phyloP scores from a whole-genome alignment of 2,113 vertebrate genomes.

The Antechinus stuartii region DNA sequence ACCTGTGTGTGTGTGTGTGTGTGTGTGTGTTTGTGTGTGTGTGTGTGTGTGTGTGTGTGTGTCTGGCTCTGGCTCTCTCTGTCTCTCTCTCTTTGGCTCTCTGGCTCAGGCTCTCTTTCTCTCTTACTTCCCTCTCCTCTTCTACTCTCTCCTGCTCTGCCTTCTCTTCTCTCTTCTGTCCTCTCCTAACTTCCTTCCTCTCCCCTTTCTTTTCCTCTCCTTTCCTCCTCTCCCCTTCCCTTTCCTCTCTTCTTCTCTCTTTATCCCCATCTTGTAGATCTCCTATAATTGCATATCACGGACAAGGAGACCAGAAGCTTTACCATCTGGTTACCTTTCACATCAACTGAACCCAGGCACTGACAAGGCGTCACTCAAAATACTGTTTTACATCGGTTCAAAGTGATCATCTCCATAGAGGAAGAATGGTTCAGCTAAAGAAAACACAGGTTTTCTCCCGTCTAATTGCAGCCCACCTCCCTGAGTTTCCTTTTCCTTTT shows the following conservation, averaged over 20 bases:
- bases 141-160: neutral
- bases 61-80: neutral
- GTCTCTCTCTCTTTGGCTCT: neutral
- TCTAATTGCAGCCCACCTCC: conserved; percentile 6
- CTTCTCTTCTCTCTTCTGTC: neutral
- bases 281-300: neutral
- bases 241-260: neutral
- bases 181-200: neutral
- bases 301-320: neutral
- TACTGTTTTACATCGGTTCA: neutral
- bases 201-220: neutral
- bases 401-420: neutral
- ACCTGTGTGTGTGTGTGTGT: no score
- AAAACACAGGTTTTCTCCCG: neutral
- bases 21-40: no score
- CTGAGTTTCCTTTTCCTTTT: neutral
- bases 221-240: neutral
- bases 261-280: neutral
- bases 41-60: no score
- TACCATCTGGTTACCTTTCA: neutral
- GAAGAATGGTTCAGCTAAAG: neutral
- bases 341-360: neutral
- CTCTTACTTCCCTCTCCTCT: neutral
- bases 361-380: neutral
- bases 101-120: no score